phyloP scores from a whole-genome alignment of 2,797 vertebrate species.

The Sebastes flavidus region DNA sequence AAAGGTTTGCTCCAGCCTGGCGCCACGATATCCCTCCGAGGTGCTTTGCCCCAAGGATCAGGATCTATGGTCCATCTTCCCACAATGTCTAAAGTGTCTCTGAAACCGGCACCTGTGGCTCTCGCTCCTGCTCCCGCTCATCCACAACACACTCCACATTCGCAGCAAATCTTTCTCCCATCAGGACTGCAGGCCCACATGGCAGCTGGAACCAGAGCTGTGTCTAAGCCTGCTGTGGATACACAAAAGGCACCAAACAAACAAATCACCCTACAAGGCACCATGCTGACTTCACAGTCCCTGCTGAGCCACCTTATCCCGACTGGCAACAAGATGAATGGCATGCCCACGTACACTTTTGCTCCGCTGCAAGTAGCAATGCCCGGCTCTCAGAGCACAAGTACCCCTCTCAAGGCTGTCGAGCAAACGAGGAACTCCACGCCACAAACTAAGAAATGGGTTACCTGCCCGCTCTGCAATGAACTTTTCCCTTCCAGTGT shows the following conservation, averaged over 20 bases:
- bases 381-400: conserved; percentile 81
- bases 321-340: conserved; percentile 93
- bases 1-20: conserved; percentile 83
- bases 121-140: conserved; percentile 52
- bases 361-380: conserved; percentile 88
- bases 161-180: conserved; percentile 80
- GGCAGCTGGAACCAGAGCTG: conserved; percentile 72
- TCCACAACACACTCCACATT: conserved; percentile 64
- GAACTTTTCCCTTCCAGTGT: conserved; percentile 96
- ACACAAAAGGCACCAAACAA: conserved; percentile 75
- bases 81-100: conserved; percentile 64
- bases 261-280: conserved; percentile 83
- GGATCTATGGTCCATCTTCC: conserved; percentile 66
- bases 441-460: conserved; percentile 94
- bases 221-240: conserved; percentile 81
- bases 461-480: conserved; percentile 95
- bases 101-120: conserved; percentile 70
- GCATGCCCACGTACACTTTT: conserved; percentile 94
- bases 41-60: conserved; percentile 66
- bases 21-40: conserved; percentile 77
- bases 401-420: conserved; percentile 77
- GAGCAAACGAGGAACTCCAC: conserved; percentile 65
- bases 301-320: conserved; percentile 93
- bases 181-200: conserved; percentile 73
- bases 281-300: conserved; percentile 90